These are phyloP conservation scores for Euwallacea similis DNA, from an alignment of 1,140 invertebrate genomes.

Conservation along the genomic window DNA sequence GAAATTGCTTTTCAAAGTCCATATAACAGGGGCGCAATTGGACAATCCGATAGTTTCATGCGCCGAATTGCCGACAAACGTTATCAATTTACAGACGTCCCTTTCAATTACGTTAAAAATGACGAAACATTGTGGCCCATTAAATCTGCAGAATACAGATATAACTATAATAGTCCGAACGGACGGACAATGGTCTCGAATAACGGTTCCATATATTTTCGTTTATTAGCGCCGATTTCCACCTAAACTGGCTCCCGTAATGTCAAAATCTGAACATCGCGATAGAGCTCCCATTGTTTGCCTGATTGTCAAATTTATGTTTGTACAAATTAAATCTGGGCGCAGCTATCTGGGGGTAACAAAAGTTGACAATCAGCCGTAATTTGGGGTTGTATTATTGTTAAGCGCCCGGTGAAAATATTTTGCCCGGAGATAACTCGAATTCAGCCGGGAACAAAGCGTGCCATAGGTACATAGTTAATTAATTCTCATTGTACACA, in stretches of 20 bases:
- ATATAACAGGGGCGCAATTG: slow-evolving; percentile 29
- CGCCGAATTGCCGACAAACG: slow-evolving; percentile 40
- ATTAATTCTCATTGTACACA: slow-evolving; percentile 25
- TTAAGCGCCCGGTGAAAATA: slow-evolving; percentile 34
- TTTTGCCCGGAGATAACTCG: slow-evolving; percentile 25
- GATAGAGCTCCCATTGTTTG: slow-evolving; percentile 55
- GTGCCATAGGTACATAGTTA: slow-evolving; percentile 19
- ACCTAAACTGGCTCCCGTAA: slow-evolving; percentile 51
- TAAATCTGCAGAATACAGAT: slow-evolving; percentile 49
- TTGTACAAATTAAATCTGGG: slow-evolving; percentile 56
- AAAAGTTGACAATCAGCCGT: slow-evolving; percentile 51
- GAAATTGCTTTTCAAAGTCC: slow-evolving; percentile 32
- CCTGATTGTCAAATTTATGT: slow-evolving; percentile 56
- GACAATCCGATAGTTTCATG: slow-evolving; percentile 36
- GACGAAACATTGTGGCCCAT: slow-evolving; percentile 46
- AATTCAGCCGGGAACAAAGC: slow-evolving; percentile 21
- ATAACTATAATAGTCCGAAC: slow-evolving; percentile 46
- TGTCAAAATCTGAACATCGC: slow-evolving; percentile 55
- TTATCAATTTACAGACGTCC: slow-evolving; percentile 45
- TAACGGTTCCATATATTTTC: slow-evolving; percentile 51
- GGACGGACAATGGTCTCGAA: slow-evolving; percentile 47
- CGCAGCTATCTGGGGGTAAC: slow-evolving; percentile 50
- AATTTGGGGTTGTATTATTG: slow-evolving; percentile 35
- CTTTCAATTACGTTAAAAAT: slow-evolving; percentile 46
- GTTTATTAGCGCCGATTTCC: slow-evolving; percentile 53